phyloP scores from a whole-genome alignment of 2,797 vertebrate genomes.

The Eutrigla gurnardus region DNA sequence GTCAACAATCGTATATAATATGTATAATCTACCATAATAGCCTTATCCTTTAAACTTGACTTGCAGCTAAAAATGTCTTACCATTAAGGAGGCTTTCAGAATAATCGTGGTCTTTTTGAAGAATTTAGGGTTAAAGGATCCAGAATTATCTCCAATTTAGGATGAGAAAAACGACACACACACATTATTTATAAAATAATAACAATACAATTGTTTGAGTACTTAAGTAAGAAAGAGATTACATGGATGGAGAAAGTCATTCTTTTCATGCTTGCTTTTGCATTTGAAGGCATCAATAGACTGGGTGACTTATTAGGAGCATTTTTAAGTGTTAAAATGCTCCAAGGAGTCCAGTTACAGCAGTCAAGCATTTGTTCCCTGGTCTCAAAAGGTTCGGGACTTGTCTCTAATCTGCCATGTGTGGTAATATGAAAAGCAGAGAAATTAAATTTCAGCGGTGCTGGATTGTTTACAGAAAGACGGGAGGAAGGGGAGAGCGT shows the following conservation, averaged over 20 bases:
- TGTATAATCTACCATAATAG: not conserved
- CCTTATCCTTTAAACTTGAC: not conserved
- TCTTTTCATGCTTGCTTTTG: not conserved
- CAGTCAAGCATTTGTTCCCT: not conserved
- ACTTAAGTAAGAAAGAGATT: not conserved
- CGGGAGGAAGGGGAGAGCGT: slow-evolving; percentile 12
- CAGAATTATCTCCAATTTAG: slow-evolving; percentile 1
- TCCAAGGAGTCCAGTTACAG: not conserved
- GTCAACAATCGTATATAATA: not conserved
- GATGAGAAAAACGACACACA: not conserved
- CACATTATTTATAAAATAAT: not conserved
- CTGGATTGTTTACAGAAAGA: slow-evolving; percentile 43
- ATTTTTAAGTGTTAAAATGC: slow-evolving; percentile 11
- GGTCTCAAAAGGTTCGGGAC: slow-evolving; percentile 6
- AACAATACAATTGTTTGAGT: not conserved
- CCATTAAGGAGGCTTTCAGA: not conserved
- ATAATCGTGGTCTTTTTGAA: not conserved
- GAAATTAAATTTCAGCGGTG: slow-evolving; percentile 37
- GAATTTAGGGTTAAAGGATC: not conserved
- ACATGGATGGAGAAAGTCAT: not conserved
- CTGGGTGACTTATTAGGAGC: not conserved
- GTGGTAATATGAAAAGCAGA: slow-evolving; percentile 44
- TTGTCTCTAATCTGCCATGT: slow-evolving; percentile 21
- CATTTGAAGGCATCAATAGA: not conserved
- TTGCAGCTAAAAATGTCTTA: not conserved